Percentiles rank a stretch among this genome's conserved stretches.
Conservation (phyloP, 1,140 invertebrate species). For the Sarcophaga bullata region DNA sequence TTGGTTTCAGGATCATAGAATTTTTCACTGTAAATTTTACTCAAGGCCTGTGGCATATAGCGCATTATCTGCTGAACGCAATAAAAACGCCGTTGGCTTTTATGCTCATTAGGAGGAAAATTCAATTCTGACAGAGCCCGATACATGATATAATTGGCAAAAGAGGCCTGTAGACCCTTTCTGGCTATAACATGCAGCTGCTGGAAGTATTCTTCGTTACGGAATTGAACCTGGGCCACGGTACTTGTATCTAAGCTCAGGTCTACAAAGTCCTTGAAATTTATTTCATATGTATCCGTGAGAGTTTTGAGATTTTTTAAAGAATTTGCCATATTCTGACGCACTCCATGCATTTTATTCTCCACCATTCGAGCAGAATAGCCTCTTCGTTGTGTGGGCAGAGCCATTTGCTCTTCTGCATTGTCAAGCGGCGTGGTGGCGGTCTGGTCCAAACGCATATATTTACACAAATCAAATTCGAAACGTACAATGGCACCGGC, state of each 20-base stretch:
- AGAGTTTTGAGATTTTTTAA: slow-evolving; percentile 24
- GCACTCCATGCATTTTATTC: slow-evolving; percentile 45
- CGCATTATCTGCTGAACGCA: slow-evolving; percentile 51
- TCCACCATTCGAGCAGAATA: slow-evolving; percentile 49
- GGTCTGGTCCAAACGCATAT: slow-evolving; percentile 50
- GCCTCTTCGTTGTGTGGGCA: background rate
- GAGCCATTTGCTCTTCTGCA: background rate
- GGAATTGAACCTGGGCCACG: slow-evolving; percentile 48
- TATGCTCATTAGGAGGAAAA: slow-evolving; percentile 49
- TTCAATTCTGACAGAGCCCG: slow-evolving; percentile 53
- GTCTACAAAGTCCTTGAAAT: slow-evolving; percentile 54
- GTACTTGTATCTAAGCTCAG: slow-evolving; percentile 47
- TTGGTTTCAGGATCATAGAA: slow-evolving; percentile 50
- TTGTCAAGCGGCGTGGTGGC: slow-evolving; percentile 33
- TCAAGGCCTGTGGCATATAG: slow-evolving; percentile 54
- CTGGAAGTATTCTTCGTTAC: slow-evolving; percentile 49
- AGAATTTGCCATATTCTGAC: background rate
- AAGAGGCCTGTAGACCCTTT: slow-evolving; percentile 47
- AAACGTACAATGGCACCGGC: slow-evolving; percentile 57
- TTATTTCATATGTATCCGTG: slow-evolving; percentile 47
- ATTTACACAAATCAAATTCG: slow-evolving; percentile 60
- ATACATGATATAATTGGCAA: slow-evolving; percentile 58
- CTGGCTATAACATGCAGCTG: slow-evolving; percentile 50
- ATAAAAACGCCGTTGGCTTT: slow-evolving; percentile 43
- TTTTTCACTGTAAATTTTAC: slow-evolving; percentile 54